Percentiles rank a stretch among this genome's conserved stretches.
Evolutionary conservation across 2,797 vertebrate genomes (phyloP).

Genomic region (Iguana delicatissima): DNA sequence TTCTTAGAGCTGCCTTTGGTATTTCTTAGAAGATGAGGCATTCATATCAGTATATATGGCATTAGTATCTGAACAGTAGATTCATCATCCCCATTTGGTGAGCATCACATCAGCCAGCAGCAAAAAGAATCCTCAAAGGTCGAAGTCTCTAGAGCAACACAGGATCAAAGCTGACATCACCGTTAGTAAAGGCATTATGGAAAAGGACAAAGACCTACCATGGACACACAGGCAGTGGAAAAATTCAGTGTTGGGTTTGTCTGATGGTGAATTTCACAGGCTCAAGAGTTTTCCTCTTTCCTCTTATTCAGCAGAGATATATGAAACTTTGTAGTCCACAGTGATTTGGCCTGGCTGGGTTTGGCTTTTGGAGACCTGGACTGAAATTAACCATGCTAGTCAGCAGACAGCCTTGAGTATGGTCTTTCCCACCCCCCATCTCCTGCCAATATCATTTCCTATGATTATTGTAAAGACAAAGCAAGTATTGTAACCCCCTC

Average conservation of each 20-base stretch:
- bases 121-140: constrained; percentile 7
- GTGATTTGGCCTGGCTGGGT: too few species aligned
- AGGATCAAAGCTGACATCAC: constrained; percentile 4
- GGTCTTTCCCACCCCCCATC: neutral
- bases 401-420: neutral
- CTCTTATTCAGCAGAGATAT: neutral
- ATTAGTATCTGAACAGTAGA: constrained; percentile 25
- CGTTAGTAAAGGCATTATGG: constrained; percentile 11
- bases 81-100: constrained; percentile 26
- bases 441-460: neutral
- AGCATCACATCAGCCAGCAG: constrained; percentile 10
- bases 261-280: neutral
- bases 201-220: neutral
- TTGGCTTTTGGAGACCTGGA: neutral
- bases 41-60: neutral
- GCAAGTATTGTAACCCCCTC: neutral
- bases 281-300: neutral
- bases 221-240: neutral
- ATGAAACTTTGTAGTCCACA: neutral
- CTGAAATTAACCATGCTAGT: neutral
- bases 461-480: neutral
- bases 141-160: neutral
- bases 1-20: constrained; percentile 24
- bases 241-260: neutral
- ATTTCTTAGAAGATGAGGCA: constrained; percentile 2